Evolutionary conservation across 2,113 vertebrate species (phyloP).

Genomic region (human (Homo sapiens)): DNA sequence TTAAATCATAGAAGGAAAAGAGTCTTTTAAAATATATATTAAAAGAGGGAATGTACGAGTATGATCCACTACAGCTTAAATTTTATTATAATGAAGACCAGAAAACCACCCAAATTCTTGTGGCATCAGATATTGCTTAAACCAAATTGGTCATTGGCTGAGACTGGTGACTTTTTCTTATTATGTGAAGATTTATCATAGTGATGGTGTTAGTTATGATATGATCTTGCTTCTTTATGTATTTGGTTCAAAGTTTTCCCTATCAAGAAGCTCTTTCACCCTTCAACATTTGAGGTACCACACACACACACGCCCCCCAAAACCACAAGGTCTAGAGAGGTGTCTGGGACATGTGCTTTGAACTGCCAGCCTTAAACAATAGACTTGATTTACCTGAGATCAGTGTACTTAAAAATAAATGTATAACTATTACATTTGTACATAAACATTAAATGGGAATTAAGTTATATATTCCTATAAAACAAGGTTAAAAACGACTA

Average conservation of each 20-base stretch:
- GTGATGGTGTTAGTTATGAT: background rate
- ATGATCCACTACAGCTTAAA: background rate
- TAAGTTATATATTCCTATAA: background rate
- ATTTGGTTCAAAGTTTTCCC: background rate
- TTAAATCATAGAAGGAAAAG: background rate
- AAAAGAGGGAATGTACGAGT: background rate
- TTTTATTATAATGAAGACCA: background rate
- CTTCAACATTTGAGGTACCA: background rate
- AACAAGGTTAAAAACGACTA: background rate
- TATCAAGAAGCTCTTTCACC: background rate
- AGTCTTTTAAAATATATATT: slow-evolving; percentile 17
- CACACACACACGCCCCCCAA: background rate
- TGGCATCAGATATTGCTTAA: background rate
- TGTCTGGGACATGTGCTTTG: background rate
- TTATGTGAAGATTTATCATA: background rate
- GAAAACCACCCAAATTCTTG: background rate
- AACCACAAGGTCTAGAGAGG: background rate
- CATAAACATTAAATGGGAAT: background rate
- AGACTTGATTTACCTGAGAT: background rate
- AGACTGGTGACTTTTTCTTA: background rate
- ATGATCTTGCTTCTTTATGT: slow-evolving; percentile 16
- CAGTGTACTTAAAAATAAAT: background rate
- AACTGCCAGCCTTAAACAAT: background rate
- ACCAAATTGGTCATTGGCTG: background rate
- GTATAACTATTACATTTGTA: background rate